phyloP scores from a whole-genome alignment of 2,113 vertebrate species.

The Clarias gariepinus region DNA sequence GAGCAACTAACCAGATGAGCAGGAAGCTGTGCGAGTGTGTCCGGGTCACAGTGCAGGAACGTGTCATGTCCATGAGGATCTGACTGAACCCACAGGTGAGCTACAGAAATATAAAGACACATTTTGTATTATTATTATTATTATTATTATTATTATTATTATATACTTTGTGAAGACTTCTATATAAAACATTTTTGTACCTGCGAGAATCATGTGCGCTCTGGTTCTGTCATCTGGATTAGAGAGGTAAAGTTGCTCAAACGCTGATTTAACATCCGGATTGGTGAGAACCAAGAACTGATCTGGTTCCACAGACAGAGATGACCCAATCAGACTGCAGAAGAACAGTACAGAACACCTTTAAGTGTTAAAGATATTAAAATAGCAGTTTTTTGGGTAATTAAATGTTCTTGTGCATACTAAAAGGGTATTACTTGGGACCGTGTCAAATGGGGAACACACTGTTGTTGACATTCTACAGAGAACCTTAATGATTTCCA shows the following conservation, averaged over 20 bases:
- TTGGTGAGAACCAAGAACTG: constrained; percentile 62
- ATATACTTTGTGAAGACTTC: background rate
- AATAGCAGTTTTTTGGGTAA: background rate
- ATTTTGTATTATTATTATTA: background rate
- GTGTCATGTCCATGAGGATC: constrained; percentile 71
- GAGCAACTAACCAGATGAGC: constrained; percentile 73
- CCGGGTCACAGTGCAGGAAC: constrained; percentile 73
- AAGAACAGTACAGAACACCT: background rate
- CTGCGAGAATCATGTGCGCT: constrained; percentile 76
- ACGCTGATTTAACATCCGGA: constrained; percentile 66
- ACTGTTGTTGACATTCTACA: too few species aligned
- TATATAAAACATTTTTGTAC: constrained; percentile 57
- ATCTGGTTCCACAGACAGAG: constrained; percentile 57
- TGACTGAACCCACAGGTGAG: constrained; percentile 76
- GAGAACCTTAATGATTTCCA: too few species aligned
- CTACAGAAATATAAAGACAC: constrained; percentile 50
- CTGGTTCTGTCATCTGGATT: constrained; percentile 56
- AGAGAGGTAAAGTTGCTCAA: constrained; percentile 72
- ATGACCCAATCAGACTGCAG: constrained; percentile 61
- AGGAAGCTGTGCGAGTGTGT: constrained; percentile 75
- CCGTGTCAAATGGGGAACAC: too few species aligned
- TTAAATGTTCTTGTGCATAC: background rate
- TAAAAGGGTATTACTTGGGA: background rate
- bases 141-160: too few species aligned
- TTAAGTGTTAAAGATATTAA: too few species aligned